These are phyloP conservation scores for Sorex araneus DNA, from an alignment of 2,113 vertebrate species.

Conservation along the genomic window DNA sequence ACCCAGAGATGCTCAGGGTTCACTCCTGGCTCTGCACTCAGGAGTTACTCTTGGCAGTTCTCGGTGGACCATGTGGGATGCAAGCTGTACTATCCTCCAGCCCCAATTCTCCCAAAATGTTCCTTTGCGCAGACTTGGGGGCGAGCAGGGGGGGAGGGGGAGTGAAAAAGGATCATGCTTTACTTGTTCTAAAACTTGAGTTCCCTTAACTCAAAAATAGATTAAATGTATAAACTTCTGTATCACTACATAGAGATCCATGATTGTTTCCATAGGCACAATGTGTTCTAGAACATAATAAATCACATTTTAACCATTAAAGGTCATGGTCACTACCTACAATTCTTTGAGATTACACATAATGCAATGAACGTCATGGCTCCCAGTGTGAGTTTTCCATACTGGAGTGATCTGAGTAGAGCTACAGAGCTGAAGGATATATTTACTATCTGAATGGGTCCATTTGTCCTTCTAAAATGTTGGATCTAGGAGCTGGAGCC, in stretches of 20 bases:
- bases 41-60: no score
- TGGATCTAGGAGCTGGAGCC: no score
- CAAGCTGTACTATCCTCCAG: no score
- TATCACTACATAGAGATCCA: neutral
- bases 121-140: neutral
- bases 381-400: neutral
- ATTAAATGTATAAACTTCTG: neutral
- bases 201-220: neutral
- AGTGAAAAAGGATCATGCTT: neutral
- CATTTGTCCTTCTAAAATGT: neutral
- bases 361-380: neutral
- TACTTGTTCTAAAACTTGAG: slow-evolving; percentile 4
- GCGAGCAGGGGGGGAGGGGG: no score
- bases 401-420: neutral
- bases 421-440: neutral
- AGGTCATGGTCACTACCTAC: neutral
- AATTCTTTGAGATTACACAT: neutral
- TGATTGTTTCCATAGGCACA: neutral
- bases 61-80: no score
- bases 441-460: neutral
- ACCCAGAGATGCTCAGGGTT: no score
- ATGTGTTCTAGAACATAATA: neutral
- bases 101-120: neutral
- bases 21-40: no score
- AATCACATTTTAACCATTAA: neutral